A percentile compares a stretch with the other conserved stretches of the same genome.
phyloP scores from a whole-genome alignment of 2,888 invertebrate species.

The Eupithecia tripunctaria region DNA sequence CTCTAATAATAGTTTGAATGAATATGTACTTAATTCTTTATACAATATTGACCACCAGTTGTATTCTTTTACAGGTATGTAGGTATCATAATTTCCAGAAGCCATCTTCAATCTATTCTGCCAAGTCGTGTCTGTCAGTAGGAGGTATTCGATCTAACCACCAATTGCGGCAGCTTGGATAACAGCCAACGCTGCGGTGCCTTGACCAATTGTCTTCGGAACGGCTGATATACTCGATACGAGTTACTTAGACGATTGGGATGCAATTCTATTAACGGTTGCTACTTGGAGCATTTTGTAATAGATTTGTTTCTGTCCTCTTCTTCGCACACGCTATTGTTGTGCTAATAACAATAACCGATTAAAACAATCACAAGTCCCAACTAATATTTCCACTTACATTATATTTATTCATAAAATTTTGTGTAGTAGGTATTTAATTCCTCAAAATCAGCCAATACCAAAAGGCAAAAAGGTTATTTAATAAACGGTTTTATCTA shows the following conservation, averaged over 20 bases:
- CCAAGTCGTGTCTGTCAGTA: not conserved
- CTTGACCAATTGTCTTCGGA: constrained; percentile 36
- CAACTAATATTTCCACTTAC: too few species aligned
- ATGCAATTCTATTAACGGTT: constrained; percentile 5
- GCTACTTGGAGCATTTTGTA: not conserved
- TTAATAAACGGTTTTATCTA: too few species aligned
- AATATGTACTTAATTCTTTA: too few species aligned
- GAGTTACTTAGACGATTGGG: constrained; percentile 3
- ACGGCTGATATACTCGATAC: constrained; percentile 19
- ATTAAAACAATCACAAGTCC: too few species aligned
- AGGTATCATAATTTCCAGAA: not conserved
- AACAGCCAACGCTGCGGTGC: constrained; percentile 23
- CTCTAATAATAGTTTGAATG: too few species aligned
- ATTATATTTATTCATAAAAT: too few species aligned
- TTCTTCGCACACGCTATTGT: too few species aligned
- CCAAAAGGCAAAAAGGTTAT: too few species aligned
- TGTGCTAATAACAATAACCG: too few species aligned
- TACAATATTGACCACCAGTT: too few species aligned
- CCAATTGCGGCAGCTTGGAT: constrained; percentile 30
- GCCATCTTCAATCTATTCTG: not conserved
- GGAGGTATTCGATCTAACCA: constrained; percentile 7
- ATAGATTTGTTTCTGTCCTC: not conserved
- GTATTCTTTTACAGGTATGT: not conserved
- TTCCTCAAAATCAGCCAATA: too few species aligned
- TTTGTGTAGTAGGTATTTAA: too few species aligned